A percentile compares a stretch with the other conserved stretches of the same genome.
Evolutionary conservation across 2,797 vertebrate species (phyloP).

Genomic region (Eleutherodactylus coqui): DNA sequence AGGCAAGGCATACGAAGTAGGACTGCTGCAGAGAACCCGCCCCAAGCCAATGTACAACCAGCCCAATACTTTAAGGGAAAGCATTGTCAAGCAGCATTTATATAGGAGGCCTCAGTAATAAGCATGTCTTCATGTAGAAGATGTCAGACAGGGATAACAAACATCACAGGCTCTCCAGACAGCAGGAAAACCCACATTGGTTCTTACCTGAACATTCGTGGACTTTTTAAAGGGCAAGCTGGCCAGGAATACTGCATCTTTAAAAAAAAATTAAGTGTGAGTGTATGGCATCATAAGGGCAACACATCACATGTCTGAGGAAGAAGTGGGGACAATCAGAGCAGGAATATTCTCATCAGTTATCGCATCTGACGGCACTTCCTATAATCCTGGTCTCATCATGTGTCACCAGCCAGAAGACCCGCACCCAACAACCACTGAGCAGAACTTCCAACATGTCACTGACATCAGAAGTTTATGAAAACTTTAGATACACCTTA

Average conservation of each 20-base stretch:
- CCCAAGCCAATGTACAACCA: too few relatives aligned
- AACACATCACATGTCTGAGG: too few relatives aligned
- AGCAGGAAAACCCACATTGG: background rate
- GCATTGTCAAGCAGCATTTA: too few relatives aligned
- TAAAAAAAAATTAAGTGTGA: too few relatives aligned
- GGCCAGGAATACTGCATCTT: background rate
- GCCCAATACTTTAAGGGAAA: too few relatives aligned
- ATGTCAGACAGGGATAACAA: slow-evolving; percentile 63
- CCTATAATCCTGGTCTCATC: slow-evolving; percentile 58
- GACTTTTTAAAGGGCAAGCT: background rate
- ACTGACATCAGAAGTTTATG: too few relatives aligned
- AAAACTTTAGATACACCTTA: too few relatives aligned
- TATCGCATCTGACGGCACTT: slow-evolving; percentile 63
- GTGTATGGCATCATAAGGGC: too few relatives aligned
- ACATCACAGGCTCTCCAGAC: slow-evolving; percentile 47
- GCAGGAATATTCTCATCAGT: slow-evolving; percentile 49
- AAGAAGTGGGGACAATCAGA: background rate
- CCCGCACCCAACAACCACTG: too few relatives aligned
- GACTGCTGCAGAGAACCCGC: background rate
- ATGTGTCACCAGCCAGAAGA: slow-evolving; percentile 19
- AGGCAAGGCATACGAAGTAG: too few relatives aligned
- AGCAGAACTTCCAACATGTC: too few relatives aligned
- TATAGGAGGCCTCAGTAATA: slow-evolving; percentile 45
- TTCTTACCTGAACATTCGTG: background rate
- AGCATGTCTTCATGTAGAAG: slow-evolving; percentile 15